phyloP scores from a whole-genome alignment of 2,113 vertebrate genomes.

The Tetraodon nigroviridis region DNA sequence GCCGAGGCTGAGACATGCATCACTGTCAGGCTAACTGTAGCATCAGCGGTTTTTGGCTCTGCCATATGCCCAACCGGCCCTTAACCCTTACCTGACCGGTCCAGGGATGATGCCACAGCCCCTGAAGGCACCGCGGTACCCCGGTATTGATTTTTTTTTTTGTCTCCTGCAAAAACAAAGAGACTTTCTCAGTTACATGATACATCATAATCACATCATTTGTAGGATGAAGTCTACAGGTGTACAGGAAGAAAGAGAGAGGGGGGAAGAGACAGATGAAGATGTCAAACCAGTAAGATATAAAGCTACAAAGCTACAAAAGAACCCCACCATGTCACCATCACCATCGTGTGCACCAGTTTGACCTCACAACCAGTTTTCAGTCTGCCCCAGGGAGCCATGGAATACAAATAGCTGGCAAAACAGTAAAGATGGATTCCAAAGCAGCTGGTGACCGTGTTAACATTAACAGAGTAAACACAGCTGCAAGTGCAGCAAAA shows the following conservation, averaged over 20 bases:
- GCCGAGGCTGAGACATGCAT: slow-evolving; percentile 64
- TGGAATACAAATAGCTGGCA: too few relatives aligned
- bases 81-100: slow-evolving; percentile 58
- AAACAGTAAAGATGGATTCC: too few relatives aligned
- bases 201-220: slow-evolving; percentile 85
- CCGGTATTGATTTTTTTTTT: slow-evolving; percentile 76
- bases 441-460: too few relatives aligned
- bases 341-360: too few relatives aligned
- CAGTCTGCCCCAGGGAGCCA: too few relatives aligned
- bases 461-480: too few relatives aligned
- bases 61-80: slow-evolving; percentile 33
- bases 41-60: slow-evolving; percentile 73
- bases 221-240: slow-evolving; percentile 74
- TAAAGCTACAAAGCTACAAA: background rate
- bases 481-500: too few relatives aligned
- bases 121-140: slow-evolving; percentile 57
- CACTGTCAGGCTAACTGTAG: slow-evolving; percentile 74
- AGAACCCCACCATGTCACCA: too few relatives aligned
- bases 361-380: too few relatives aligned
- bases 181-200: slow-evolving; percentile 80
- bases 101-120: slow-evolving; percentile 38
- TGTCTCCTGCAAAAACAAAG: slow-evolving; percentile 73
- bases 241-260: slow-evolving; percentile 47
- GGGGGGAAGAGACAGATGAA: slow-evolving; percentile 22
- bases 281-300: slow-evolving; percentile 1